Evolutionary conservation across 2,113 vertebrate species (phyloP), one percentile per base, ranked within the genome.

Genomic region (Notiomystis cincta): DNA sequence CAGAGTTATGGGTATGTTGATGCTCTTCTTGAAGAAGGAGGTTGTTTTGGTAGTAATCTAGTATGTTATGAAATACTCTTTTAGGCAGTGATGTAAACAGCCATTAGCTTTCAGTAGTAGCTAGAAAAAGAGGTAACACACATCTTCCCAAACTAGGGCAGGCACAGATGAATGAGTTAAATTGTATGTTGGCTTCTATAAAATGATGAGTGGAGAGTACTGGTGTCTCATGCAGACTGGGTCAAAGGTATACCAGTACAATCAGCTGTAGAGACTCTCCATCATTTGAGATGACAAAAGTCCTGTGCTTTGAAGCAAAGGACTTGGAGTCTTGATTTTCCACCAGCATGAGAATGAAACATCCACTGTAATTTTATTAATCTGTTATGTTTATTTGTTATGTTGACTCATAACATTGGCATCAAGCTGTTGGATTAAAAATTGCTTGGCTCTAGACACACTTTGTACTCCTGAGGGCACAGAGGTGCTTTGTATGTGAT

Each of bases 401-500:
- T 15, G 6, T 76, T 88, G 50, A 28, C 77, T 77, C 37, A 35
- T 47, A 47, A 18, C 8, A 16, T 20, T 80, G 62, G 8, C 37
- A 50, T 51, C 28, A 35, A n/a, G 25, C n/a, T 56, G 25, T 47
- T 86, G 47, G 19, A 22, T 70, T 80, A 24, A 72, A 72, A n/a
- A 35, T 70, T 65, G 10, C 24, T 72, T 58, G 19, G 61, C 18
- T 62, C 25, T 53, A 8, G 53, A 15, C 76, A 45, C 15, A 25
- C 35, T 35, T 33, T 69, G 14, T 78, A 33, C 21, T 66, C 6
- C 4, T 0, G 0, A 47, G 47, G 35, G 8, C 12, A 33, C 19
- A 69, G 76, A 53, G 66, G 23, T 25, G 31, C 25, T 61, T 80
- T 33, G 37, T 45, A 9, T 57, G 31, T 53, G 70, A 30, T 18